Percentiles rank a stretch among this genome's conserved stretches.
These are phyloP conservation scores for Prosopocoilus inquinatus DNA, from an alignment of 2,888 invertebrate genomes.

Conservation along the genomic window DNA sequence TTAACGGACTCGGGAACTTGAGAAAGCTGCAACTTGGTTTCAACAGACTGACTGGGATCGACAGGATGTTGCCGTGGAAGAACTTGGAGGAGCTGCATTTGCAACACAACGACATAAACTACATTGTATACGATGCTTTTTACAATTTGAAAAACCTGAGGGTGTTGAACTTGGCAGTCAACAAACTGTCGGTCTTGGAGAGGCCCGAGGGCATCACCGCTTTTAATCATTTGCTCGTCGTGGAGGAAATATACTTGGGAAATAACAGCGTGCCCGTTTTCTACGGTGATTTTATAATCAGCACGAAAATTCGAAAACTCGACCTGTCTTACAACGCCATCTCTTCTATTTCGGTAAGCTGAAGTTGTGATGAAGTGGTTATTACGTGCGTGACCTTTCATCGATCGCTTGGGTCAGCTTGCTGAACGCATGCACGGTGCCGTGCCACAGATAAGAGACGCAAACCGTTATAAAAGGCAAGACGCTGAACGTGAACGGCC, in stretches of 20 bases:
- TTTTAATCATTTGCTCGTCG: neutral
- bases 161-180: conserved; percentile 5
- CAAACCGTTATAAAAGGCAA: too few species aligned
- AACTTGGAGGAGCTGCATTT: conserved; percentile 16
- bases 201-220: neutral
- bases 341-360: neutral
- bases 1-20: conserved; percentile 5
- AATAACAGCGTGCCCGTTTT: conserved; percentile 9
- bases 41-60: conserved; percentile 13
- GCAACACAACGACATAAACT: conserved; percentile 11
- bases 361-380: too few species aligned
- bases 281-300: conserved; percentile 1
- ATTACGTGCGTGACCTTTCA: too few species aligned
- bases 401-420: too few species aligned
- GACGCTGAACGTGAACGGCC: too few species aligned
- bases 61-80: neutral
- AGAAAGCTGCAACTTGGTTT: conserved; percentile 10
- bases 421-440: too few species aligned
- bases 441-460: too few species aligned
- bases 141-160: neutral
- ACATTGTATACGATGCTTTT: conserved; percentile 4
- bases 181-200: conserved; percentile 4
- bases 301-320: conserved; percentile 1
- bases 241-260: conserved; percentile 14
- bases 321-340: conserved; percentile 9